Evolutionary conservation across 2,888 invertebrate genomes (phyloP).

Genomic region (Pilophorus perplexus): DNA sequence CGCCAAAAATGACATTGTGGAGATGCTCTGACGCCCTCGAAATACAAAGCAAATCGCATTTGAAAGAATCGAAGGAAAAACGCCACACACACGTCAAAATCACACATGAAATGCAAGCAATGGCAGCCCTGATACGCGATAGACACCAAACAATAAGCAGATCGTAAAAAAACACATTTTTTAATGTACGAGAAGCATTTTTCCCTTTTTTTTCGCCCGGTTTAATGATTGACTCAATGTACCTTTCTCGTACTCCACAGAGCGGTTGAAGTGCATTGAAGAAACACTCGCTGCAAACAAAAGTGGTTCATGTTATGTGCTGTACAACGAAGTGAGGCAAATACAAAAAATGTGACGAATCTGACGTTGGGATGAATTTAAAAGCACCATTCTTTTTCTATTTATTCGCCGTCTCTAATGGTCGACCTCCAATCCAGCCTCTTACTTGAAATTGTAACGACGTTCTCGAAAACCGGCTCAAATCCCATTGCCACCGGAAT

Average conservation of each 20-base stretch:
- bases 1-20: too few species aligned
- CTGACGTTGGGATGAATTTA: too few species aligned
- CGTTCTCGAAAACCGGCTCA: too few species aligned
- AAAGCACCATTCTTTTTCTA: too few species aligned
- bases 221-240: constrained; percentile 11
- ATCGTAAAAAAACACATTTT: neutral
- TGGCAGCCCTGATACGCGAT: too few species aligned
- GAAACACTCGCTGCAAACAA: constrained; percentile 28
- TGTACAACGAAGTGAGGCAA: neutral
- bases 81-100: neutral
- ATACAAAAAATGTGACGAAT: neutral
- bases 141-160: neutral
- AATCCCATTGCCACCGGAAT: too few species aligned
- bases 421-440: too few species aligned
- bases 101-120: neutral
- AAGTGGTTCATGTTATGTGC: neutral
- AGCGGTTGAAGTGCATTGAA: constrained; percentile 26
- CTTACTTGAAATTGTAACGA: too few species aligned
- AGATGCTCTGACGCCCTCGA: neutral
- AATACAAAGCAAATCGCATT: neutral
- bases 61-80: neutral
- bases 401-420: too few species aligned
- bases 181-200: neutral
- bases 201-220: too few species aligned
- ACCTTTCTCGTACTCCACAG: constrained; percentile 31